Conservation (phyloP, 2,888 invertebrate species). For the Zele albiditarsus region DNA sequence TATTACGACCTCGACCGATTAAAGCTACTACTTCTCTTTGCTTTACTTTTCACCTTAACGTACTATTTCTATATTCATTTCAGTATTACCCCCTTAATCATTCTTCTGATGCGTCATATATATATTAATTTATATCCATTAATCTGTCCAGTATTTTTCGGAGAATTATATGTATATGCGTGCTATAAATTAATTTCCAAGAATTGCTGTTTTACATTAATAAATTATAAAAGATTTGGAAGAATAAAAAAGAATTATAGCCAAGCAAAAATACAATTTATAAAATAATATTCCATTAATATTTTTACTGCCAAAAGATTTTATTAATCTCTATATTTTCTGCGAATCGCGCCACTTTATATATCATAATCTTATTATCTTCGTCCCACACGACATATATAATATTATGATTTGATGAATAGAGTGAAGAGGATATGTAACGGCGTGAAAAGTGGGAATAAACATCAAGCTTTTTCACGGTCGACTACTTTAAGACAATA, state of each 20-base stretch:
- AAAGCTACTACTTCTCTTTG: constrained; percentile 44
- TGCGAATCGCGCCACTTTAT: constrained; percentile 15
- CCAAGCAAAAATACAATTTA: not conserved
- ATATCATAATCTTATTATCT: constrained; percentile 22
- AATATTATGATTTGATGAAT: constrained; percentile 21
- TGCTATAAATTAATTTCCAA: not conserved
- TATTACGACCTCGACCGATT: constrained; percentile 62
- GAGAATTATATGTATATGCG: not conserved
- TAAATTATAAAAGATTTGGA: not conserved
- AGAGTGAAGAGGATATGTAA: constrained; percentile 1
- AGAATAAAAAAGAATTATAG: not conserved
- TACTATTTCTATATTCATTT: constrained; percentile 3
- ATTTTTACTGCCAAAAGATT: not conserved
- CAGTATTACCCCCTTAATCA: constrained; percentile 5
- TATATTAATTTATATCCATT: not conserved
- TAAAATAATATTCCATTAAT: not conserved
- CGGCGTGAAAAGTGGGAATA: constrained; percentile 15
- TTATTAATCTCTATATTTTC: not conserved
- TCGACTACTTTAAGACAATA: constrained; percentile 13
- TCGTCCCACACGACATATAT: not conserved
- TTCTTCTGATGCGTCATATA: not conserved
- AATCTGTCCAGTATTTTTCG: not conserved
- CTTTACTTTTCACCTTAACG: constrained; percentile 31
- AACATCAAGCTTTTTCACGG: constrained; percentile 27
- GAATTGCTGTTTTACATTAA: not conserved